Evolutionary conservation across 2,113 vertebrate genomes (phyloP), one percentile per base, ranked within the genome.

Genomic region (Marcusenius ussheri): DNA sequence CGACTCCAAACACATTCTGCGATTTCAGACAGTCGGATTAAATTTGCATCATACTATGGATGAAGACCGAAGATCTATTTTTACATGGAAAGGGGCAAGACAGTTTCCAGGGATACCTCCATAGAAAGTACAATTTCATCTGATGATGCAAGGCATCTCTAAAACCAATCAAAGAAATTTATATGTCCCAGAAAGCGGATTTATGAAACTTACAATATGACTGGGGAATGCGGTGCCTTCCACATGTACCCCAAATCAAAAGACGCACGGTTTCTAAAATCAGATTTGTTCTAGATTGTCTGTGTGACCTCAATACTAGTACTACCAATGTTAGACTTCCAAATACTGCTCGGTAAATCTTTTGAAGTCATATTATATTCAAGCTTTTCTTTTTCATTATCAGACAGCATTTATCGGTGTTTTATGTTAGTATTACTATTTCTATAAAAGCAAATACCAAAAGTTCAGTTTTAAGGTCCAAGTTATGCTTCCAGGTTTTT

Each of bases 41-140:
- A 47, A 84, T 84, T 84, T 84, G 83, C 83, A 84, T 84, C 83
- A 84, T 84, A 84, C 83, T 84, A 10, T 47, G 24, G 24, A 70
- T 70, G 62, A 47, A 84, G 83, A 84, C 19, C 3, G 24, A n/a
- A 84, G 45, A 46, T 84, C 83, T 84, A 84, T 84, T 84, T 84
- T 84, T 84, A 84, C 47, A 47, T n/a, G 83, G 83, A 84, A 84
- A 46, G 83, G 83, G 42, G 83, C 83, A 47, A 46, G 83, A n/a
- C 83, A 47, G 83, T 84, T 84, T 84, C 83, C 83, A 84, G 83
- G 45, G 83, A 84, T 84, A 84, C 83, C 83, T 84, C 39, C 45
- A 19, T 17, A 24, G 42, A 84, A 84, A 84, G 45, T 84, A 21
- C 47, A n/a, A 47, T 84, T 84, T 47, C 83, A 47, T 84, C 42